These are phyloP conservation scores for Limnephilus rhombicus DNA, from an alignment of 2,888 invertebrate species.

Conservation along the genomic window DNA sequence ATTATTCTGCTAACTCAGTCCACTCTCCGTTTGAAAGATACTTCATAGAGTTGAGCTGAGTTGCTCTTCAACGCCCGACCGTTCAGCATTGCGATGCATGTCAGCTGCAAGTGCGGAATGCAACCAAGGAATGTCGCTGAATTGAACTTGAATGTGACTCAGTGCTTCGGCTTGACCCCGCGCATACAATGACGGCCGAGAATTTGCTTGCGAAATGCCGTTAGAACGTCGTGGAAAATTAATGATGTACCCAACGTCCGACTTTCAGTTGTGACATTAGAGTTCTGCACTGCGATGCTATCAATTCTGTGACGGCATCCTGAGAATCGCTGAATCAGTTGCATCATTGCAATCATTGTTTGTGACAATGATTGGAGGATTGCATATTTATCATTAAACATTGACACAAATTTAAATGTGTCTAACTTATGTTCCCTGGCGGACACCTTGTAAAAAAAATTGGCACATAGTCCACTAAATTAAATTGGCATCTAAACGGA, in stretches of 20 bases:
- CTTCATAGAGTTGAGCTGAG: not conserved
- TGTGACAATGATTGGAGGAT: not conserved
- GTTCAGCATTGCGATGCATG: not conserved
- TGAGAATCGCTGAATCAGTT: not conserved
- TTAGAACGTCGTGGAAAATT: not conserved
- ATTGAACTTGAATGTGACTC: not conserved
- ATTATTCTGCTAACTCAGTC: no score
- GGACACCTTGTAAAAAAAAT: no score
- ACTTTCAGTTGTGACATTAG: not conserved
- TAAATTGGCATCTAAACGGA: no score
- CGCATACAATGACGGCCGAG: constrained; percentile 8
- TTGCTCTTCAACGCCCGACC: not conserved
- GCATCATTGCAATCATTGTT: not conserved
- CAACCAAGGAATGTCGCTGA: not conserved
- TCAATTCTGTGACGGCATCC: not conserved
- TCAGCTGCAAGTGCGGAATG: not conserved
- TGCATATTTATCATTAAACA: not conserved
- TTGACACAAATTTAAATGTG: no score
- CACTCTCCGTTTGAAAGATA: no score
- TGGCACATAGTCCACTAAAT: no score
- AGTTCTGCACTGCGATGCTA: not conserved
- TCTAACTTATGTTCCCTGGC: no score
- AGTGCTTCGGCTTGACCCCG: constrained; percentile 7
- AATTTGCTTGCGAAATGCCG: constrained; percentile 23
- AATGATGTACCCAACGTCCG: not conserved